Base-by-base conservation (phyloP, 2,797 vertebrate genomes). In the Alectoris magna region DNA sequence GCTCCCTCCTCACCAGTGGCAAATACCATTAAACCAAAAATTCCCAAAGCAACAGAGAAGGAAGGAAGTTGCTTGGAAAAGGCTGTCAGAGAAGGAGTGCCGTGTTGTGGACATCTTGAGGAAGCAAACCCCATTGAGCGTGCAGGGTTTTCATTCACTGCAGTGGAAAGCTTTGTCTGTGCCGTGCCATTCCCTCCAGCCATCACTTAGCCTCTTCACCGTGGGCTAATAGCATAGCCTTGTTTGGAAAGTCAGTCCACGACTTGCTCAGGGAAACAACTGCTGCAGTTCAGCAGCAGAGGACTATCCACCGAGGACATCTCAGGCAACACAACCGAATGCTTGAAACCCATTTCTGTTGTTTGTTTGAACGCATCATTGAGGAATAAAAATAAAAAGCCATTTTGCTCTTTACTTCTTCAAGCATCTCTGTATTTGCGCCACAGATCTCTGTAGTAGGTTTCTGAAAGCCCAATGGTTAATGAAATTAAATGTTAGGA, bases 161-260 rank as follows among this genome's bases (percentile, higher is more conserved):
- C 22, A 8, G 10, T 31, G 41, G 63, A 69, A 53, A 53, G 17
- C 56, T 64, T 62, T 1, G 2, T 38, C 48, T 55, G 46, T 72
- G 36, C 55, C 68, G 14, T 44, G 56, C 22, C 56, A 41, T 36
- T 78, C 17, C 2, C 46, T 46, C 48, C 12, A 26, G 34, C 34
- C 29, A 8, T 27, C 39, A 7, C 6, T 31, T 36, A 17, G 21
- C 66, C 6, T 51, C 1, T 22, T 55, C n/a, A 46, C 27, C 21
- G 6, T 8, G 9, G 9, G 46, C 11, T 1, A 0, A 31, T 24
- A 31, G 36, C 7, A 9, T 34, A 29, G 31, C 56, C 13, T 39
- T 44, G 2, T 16, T 15, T 38, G 22, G 53, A 44, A 46, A 31
- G n/a, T 18, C 27, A 67, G 16, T 15, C 43, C 13, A 1, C 31